Conservation (phyloP, 2,888 invertebrate species). For the Gymnoscelis rufifasciata region DNA sequence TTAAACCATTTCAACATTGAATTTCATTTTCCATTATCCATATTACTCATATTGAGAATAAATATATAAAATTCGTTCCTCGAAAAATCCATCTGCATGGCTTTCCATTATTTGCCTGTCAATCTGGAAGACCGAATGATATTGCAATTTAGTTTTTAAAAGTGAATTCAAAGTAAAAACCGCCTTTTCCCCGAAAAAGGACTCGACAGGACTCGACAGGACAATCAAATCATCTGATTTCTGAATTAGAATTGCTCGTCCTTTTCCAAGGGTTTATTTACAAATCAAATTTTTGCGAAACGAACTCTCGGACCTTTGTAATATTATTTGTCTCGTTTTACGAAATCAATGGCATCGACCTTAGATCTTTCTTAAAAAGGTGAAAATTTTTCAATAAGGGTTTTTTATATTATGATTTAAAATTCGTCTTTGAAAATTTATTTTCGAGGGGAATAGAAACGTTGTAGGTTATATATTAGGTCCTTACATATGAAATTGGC, state of each 20-base stretch:
- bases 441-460: too few relatives aligned
- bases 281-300: constrained; percentile 53
- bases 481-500: too few relatives aligned
- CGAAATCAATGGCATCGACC: constrained; percentile 26
- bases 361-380: too few relatives aligned
- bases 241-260: constrained; percentile 42
- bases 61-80: not conserved
- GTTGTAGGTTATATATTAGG: too few relatives aligned
- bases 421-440: too few relatives aligned
- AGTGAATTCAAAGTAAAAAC: constrained; percentile 4
- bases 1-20: too few relatives aligned
- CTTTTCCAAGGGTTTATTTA: constrained; percentile 44
- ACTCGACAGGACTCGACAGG: constrained; percentile 19
- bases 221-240: constrained; percentile 55
- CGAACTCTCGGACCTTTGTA: constrained; percentile 38
- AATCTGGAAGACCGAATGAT: not conserved
- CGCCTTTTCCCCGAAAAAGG: constrained; percentile 3
- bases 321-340: constrained; percentile 42
- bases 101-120: not conserved
- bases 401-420: too few relatives aligned
- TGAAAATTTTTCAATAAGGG: too few relatives aligned
- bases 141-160: not conserved
- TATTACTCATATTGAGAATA: not conserved
- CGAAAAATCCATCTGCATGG: not conserved
- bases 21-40: too few relatives aligned